Evolutionary conservation across 2,113 vertebrate species (phyloP), one percentile per base, ranked within the genome.

Genomic region (Pachyramphus minor): DNA sequence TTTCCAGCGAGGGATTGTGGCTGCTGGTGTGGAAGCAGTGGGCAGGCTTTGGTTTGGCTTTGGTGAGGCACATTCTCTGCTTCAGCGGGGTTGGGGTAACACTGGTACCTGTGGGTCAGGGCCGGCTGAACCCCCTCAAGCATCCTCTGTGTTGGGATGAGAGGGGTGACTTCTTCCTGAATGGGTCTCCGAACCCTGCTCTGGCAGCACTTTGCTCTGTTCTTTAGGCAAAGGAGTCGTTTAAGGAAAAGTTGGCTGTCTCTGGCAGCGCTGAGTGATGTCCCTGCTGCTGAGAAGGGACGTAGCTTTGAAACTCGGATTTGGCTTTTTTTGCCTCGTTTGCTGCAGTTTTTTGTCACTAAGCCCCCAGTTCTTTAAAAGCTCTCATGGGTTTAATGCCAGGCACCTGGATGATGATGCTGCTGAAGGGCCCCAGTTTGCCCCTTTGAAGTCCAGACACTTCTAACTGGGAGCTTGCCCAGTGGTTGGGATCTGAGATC

Each of bases 361-460:
- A 4, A 81, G 10, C 20, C 22, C 14, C 27, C 9, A 4, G 44
- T 76, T 87, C 30, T 55, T 55, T 17, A 15, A 33, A 67, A 68
- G 7, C 23, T 52, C 13, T 31, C 5, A 0, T 0, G 1, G 14
- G 5, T 81, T 84, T 66, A 44, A 16, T 1, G 13, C 23, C 0
- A 0, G 24, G 18, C 39, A 23, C 52, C 27, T 39, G 45, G 63
- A 6, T 33, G 58, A 3, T 53, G 45, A 2, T 42, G 77, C 23
- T 84, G 25, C 62, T 20, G 52, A 49, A 68, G 41, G 21, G 20
- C 31, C 78, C 66, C 64, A 30, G 88, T 84, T 89, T 82, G 27
- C 27, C 18, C 15, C n/a, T 60, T 69, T 45, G 59, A 77, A 68
- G 52, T 50, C 42, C 62, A 31, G 24, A 28, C 28, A 1, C 11